Evolutionary conservation across 2,888 invertebrate species (phyloP).

Genomic region (Ephialtes manifestator): DNA sequence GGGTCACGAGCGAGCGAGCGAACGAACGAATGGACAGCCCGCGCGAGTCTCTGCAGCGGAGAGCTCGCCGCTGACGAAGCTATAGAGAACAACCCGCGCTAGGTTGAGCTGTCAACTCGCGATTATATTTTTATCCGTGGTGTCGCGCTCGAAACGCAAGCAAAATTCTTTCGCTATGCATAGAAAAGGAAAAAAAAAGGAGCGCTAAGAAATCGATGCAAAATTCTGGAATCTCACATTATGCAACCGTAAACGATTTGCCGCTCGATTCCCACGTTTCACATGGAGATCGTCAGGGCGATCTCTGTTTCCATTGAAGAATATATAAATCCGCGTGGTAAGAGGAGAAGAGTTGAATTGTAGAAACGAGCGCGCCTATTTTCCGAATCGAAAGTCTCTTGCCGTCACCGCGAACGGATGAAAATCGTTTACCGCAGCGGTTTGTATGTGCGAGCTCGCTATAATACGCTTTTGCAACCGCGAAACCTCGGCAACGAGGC

Average conservation of each 20-base stretch:
- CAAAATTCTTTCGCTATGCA: not conserved
- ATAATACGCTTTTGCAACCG: constrained; percentile 36
- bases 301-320: constrained; percentile 18
- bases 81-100: constrained; percentile 2
- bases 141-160: not conserved
- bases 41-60: constrained; percentile 16
- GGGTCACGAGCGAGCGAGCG: constrained; percentile 79
- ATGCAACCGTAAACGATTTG: constrained; percentile 2
- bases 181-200: not conserved
- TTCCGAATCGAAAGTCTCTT: constrained; percentile 52
- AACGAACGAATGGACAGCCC: constrained; percentile 27
- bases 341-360: not conserved
- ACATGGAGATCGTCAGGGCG: not conserved
- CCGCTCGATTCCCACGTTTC: constrained; percentile 19
- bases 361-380: constrained; percentile 18
- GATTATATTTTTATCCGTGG: constrained; percentile 26
- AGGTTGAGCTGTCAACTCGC: not conserved
- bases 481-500: constrained; percentile 43
- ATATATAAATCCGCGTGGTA: constrained; percentile 39
- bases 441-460: not conserved
- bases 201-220: not conserved
- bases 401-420: constrained; percentile 28
- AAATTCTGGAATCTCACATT: constrained; percentile 29
- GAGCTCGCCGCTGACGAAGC: constrained; percentile 16
- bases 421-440: constrained; percentile 6